phyloP scores from a whole-genome alignment of 2,113 vertebrate genomes.

The Melanocharis versteri region DNA sequence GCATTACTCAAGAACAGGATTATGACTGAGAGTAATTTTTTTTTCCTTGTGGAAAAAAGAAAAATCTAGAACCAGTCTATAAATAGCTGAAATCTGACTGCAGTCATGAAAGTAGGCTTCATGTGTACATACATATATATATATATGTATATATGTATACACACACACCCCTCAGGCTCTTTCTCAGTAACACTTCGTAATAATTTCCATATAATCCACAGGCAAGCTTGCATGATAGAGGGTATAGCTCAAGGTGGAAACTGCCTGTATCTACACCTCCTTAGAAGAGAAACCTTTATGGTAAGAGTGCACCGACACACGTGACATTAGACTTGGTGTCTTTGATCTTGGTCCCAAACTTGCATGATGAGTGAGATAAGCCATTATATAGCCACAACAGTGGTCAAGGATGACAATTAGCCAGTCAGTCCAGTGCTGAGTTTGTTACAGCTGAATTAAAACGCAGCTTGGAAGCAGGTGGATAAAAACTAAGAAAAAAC shows the following conservation, averaged over 20 bases:
- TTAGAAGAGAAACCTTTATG: neutral
- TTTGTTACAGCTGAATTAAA: neutral
- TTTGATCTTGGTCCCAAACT: neutral
- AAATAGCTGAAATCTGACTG: neutral
- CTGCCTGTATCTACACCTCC: neutral
- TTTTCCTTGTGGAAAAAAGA: neutral
- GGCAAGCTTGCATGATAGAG: neutral
- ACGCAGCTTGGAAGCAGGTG: neutral
- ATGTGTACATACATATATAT: too few relatives aligned
- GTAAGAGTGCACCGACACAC: neutral
- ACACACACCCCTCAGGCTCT: neutral
- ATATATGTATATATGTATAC: too few relatives aligned
- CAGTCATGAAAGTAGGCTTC: neutral
- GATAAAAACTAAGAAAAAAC: neutral
- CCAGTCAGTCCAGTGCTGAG: neutral
- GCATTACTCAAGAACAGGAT: neutral
- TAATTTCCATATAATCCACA: neutral
- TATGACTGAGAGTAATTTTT: neutral
- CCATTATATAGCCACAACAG: neutral
- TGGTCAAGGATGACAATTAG: neutral
- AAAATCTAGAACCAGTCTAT: neutral
- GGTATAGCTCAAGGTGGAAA: neutral
- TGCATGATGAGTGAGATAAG: neutral
- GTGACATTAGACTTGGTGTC: neutral
- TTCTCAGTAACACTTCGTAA: neutral